Base-by-base conservation (phyloP, 1,140 invertebrate genomes). In the Caerostris extrusa region DNA sequence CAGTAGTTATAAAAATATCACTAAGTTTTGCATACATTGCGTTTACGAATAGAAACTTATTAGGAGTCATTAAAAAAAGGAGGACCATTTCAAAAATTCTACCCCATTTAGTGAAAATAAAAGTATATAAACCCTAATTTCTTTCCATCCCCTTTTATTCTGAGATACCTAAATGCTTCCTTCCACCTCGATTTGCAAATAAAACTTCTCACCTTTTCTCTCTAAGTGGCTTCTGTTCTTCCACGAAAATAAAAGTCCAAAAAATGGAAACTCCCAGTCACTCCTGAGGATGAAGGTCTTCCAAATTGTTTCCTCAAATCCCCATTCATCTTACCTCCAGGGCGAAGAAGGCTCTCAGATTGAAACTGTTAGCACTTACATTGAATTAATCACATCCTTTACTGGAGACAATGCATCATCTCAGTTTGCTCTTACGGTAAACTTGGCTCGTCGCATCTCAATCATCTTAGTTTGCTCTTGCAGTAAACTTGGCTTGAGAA, bases 371-470 rank as follows among this genome's bases (percentile, higher is more conserved):
- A 77, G 71, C 34, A 77, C 71, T 50, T 53, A 3, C 71, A 1
- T 12, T 3, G 71, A 77, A 77, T 77, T 77, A 77, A 77, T 77
- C 71, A 77, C 34, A 77, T 77, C 53, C 71, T 77, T 53, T 50
- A 50, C 71, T 12, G 14, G 34, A 77, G 71, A 77, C 71, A 77
- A 77, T 77, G 12, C 71, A 77, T 77, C 71, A 77, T 77, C 71
- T 12, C 12, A 77, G 71, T 77, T 77, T 77, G 34, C 71, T 8
- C 71, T 34, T 34, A 2, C 71, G 12, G 50, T 77, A 77, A 77
- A 53, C 71, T 53, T 7, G 8, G 10, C 71, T 77, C 71, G 3
- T 50, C 71, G 71, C 34, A 34, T n/a, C n/a, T n/a, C n/a, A n/a
- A n/a, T n/a, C n/a, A n/a, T n/a, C n/a, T n/a, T n/a, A 77, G 69